Conservation (phyloP, 2,888 invertebrate species). For the Platycheirus rosarum region DNA sequence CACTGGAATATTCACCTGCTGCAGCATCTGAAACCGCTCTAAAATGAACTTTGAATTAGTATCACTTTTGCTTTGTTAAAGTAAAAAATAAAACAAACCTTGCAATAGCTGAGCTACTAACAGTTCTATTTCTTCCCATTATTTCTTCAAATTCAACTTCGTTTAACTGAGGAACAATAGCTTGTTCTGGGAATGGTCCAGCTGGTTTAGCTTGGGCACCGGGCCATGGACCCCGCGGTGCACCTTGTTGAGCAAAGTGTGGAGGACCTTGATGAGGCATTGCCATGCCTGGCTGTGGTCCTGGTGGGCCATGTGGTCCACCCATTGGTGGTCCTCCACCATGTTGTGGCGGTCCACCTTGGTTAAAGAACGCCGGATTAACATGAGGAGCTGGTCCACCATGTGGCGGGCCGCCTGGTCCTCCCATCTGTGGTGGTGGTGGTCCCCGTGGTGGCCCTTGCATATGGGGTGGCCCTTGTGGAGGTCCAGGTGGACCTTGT, state of each 20-base stretch:
- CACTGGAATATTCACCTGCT: slow-evolving; percentile 98
- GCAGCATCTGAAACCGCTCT: slow-evolving; percentile 98
- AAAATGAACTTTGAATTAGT: slow-evolving; percentile 1
- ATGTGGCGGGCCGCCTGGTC: slow-evolving; percentile 84
- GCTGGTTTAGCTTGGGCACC: slow-evolving; percentile 82
- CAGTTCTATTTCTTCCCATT: slow-evolving; percentile 98
- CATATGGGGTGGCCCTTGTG: slow-evolving; percentile 88
- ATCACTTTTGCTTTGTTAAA: neutral
- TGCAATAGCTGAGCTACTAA: slow-evolving; percentile 98
- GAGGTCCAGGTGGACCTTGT: slow-evolving; percentile 84
- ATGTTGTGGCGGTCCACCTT: slow-evolving; percentile 83
- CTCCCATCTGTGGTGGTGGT: slow-evolving; percentile 83
- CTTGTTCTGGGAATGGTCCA: slow-evolving; percentile 81
- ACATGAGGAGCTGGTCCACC: slow-evolving; percentile 95
- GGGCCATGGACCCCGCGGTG: slow-evolving; percentile 88
- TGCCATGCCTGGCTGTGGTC: slow-evolving; percentile 82
- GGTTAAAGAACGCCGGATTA: slow-evolving; percentile 98
- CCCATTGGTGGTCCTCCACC: slow-evolving; percentile 84
- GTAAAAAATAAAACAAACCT: slow-evolving; percentile 76
- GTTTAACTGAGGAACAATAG: slow-evolving; percentile 87
- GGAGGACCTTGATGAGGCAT: slow-evolving; percentile 86
- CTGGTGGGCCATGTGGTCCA: slow-evolving; percentile 84
- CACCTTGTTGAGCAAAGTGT: slow-evolving; percentile 87
- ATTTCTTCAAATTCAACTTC: slow-evolving; percentile 99
- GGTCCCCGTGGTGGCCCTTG: slow-evolving; percentile 87